phyloP scores from a whole-genome alignment of 1,140 invertebrate genomes.

The Drosophila yakuba region DNA sequence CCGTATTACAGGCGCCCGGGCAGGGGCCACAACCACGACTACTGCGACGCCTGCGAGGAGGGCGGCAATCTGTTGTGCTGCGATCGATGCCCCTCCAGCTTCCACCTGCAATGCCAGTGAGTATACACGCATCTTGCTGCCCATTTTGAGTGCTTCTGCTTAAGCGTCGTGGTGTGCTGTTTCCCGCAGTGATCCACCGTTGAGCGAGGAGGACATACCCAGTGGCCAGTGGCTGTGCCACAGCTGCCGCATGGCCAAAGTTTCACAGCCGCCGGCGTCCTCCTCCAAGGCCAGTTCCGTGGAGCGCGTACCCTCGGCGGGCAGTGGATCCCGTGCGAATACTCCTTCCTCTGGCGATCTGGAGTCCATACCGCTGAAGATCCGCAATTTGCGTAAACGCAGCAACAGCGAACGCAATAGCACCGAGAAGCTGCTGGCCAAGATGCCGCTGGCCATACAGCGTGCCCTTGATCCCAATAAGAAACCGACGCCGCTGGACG shows the following conservation, averaged over 20 bases:
- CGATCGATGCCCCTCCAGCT: conserved; percentile 96
- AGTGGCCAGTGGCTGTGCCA: conserved; percentile 96
- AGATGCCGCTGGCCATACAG: conserved; percentile 72
- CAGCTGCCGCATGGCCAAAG: conserved; percentile 87
- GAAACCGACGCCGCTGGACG: conserved; percentile 88
- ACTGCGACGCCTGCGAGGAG: conserved; percentile 96
- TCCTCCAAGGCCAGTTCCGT: conserved; percentile 75
- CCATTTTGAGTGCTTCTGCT: neutral
- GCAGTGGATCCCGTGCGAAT: conserved; percentile 67
- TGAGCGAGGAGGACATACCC: conserved; percentile 95
- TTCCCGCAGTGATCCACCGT: conserved; percentile 91
- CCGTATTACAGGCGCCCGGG: conserved; percentile 94
- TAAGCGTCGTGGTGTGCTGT: neutral
- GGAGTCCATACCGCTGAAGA: conserved; percentile 76
- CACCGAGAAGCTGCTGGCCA: conserved; percentile 72
- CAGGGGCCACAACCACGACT: conserved; percentile 96
- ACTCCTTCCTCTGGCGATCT: conserved; percentile 73
- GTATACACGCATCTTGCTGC: conserved; percentile 56
- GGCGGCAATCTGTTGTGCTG: conserved; percentile 98
- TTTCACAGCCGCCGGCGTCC: conserved; percentile 53
- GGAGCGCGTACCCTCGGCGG: conserved; percentile 66
- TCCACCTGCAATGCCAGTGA: conserved; percentile 97
- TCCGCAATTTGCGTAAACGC: conserved; percentile 79
- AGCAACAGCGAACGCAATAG: conserved; percentile 79
- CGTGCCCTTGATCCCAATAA: conserved; percentile 83